Evolutionary conservation across 2,797 vertebrate genomes (phyloP), one percentile per base, ranked within the genome.

Genomic region (Gymnodraco acuticeps): DNA sequence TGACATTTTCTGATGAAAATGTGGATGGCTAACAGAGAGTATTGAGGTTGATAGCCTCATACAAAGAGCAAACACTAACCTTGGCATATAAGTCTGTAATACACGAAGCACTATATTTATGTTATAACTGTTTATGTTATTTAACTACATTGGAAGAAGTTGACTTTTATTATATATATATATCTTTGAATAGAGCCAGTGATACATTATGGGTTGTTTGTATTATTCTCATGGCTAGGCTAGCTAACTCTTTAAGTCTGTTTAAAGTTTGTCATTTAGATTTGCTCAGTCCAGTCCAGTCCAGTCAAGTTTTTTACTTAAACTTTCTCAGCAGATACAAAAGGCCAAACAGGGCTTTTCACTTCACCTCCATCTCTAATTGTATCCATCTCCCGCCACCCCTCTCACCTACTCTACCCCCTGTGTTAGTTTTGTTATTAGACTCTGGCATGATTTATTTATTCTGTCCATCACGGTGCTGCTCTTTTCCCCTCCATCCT

Each of bases 381-480:
- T 64, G 23, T 45, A 38, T 63, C 67, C 60, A 2, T 27, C 70
- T 46, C 17, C 59, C 52, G 19, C 48, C 47, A 9, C 63, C 31
- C 20, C 20, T 3, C 48, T 4, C 58, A 2, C 64, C 67, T 47
- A 71, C 55, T 58, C 59, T 1, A 10, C 48, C 60, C 46, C 60
- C 59, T 0, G 27, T 19, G 46, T 31, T 62, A 64, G 66, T 64
- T 72, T 70, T 75, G 67, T 66, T 77, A 80, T 78, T 73, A 73
- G 53, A 9, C 62, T 64, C 47, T 20, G 43, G 46, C 58, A 43
- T 63, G 62, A 76, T 73, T 76, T 84, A 82, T 86, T 84, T 76
- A 82, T 80, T 67, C 77, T 73, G 77, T 82, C 82, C 73, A 69
- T 84, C 80, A 81, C 63, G 8, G 55, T 12, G 8, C 15, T 55